Base-by-base conservation (phyloP, 2,888 invertebrate genomes). In the Perithous albicinctus region DNA sequence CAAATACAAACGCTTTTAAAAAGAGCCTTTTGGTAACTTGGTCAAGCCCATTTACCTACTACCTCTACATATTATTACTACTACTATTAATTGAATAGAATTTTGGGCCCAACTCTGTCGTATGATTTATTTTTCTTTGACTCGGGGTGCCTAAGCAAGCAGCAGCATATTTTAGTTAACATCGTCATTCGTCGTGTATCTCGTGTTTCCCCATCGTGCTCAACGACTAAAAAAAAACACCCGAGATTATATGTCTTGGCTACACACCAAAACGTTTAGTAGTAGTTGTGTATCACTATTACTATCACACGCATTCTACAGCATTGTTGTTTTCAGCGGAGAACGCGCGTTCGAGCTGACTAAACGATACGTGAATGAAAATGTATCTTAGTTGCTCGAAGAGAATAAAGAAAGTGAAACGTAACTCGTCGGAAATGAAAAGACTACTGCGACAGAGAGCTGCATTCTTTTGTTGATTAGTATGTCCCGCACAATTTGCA, bases 271-370 rank as follows among this genome's bases (percentile, higher is more conserved):
- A 74, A 32, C 54, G 56, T 77, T 35, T 59, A 77, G 77, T 66
- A 66, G 74, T 73, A 78, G 73, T 48, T 69, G 69, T 41, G 59
- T 77, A 74, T 67, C 61, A 73, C 69, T 72, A 56, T 76, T 72
- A 48, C 63, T 48, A 80, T 66, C 56, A 61, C 70, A 75, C 88
- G 86, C 86, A 87, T 89, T 89, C 89, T 89, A 91, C 88, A 91
- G 86, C 90, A 90, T 89, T 91, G 89, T 90, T 92, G 89, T 91
- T 92, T 92, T 91, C 92, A 92, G 92, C 91, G 86, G 87, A 89
- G 86, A 87, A 83, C 80, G 76, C 83, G 85, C 82, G 84, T 84
- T 82, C 82, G 79, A 80, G 83, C 78, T 69, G 73, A 73, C 83
- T 77, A 81, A 82, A 79, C 72, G 82, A 82, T 80, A 85, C 82